Conservation (phyloP, 1,140 invertebrate species). For the Zaprionus taronus region DNA sequence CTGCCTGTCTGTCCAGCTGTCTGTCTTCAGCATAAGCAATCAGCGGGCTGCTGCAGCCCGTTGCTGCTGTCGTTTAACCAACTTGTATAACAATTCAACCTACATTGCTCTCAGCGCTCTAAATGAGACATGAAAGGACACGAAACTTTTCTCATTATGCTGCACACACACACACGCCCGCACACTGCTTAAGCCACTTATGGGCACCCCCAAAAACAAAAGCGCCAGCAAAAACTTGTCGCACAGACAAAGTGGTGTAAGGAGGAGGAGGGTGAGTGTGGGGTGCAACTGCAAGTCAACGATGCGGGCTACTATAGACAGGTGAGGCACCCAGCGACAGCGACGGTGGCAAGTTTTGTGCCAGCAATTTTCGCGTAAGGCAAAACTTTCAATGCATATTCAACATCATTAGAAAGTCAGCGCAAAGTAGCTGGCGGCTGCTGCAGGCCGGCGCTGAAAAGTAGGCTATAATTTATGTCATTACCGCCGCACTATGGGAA, state of each 20-base stretch:
- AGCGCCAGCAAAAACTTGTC: conserved; percentile 28
- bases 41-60: conserved; percentile 3
- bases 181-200: conserved; percentile 47
- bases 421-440: conserved; percentile 62
- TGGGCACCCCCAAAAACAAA: conserved; percentile 41
- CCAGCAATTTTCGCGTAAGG: conserved; percentile 61
- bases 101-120: conserved; percentile 56
- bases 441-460: conserved; percentile 50
- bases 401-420: conserved; percentile 81
- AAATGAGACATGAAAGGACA: conserved; percentile 76
- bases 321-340: conserved; percentile 21
- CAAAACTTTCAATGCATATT: conserved; percentile 78
- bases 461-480: conserved; percentile 65
- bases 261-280: neutral
- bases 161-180: conserved; percentile 13
- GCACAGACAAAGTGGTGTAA: conserved; percentile 5
- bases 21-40: conserved; percentile 8
- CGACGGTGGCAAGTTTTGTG: conserved; percentile 59
- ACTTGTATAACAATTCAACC: conserved; percentile 48
- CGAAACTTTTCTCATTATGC: conserved; percentile 77
- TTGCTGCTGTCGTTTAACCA: conserved; percentile 51
- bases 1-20: neutral
- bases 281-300: conserved; percentile 27
- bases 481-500: too few relatives aligned
- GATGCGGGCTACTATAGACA: conserved; percentile 23